Base-by-base conservation (phyloP, 1,140 invertebrate species). In the Eueides isabella region DNA sequence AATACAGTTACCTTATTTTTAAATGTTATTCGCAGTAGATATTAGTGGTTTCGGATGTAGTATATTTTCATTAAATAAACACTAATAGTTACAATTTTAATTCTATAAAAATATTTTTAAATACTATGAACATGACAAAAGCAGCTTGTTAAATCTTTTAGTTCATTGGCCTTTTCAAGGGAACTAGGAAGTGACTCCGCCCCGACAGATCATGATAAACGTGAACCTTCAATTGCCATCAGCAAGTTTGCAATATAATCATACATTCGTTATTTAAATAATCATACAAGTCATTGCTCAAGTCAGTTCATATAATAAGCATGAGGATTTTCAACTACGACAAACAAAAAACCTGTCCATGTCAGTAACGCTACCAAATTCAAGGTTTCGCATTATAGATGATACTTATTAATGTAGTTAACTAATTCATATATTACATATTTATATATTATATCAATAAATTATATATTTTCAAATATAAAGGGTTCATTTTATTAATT, bases 91-190 rank as follows among this genome's bases (percentile, higher is more conserved):
- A 38, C 35, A 7, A 19, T 48, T 48, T 48, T 19, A 48, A 48
- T 23, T 48, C 14, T 19, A 48, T 48, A 23, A 48, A 23, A 19
- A 48, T 19, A 48, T 19, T 19, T 19, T 19, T 23, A 48, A 26
- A 55, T 55, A 55, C 48, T 55, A 26, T 11, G 2, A 55, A 55
- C 48, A 55, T 23, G 23, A 41, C n/a, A 30, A 35, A 12, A 76
- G 38, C 55, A 61, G 81, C 77, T 79, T 80, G 78, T 86, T 71
- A 82, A 79, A 65, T 85, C 81, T 86, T 83, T 82, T 81, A 80
- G 86, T 88, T 87, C 85, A 84, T 82, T 82, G 84, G 74, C 84
- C 86, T 75, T 83, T 72, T 84, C 83, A 85, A 85, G 84, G 84
- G 80, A 83, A 85, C 84, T 80, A 86, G 84, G 84, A 87, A 87